Evolutionary conservation across 2,113 vertebrate species (phyloP).

Genomic region (Recurvirostra avosetta): DNA sequence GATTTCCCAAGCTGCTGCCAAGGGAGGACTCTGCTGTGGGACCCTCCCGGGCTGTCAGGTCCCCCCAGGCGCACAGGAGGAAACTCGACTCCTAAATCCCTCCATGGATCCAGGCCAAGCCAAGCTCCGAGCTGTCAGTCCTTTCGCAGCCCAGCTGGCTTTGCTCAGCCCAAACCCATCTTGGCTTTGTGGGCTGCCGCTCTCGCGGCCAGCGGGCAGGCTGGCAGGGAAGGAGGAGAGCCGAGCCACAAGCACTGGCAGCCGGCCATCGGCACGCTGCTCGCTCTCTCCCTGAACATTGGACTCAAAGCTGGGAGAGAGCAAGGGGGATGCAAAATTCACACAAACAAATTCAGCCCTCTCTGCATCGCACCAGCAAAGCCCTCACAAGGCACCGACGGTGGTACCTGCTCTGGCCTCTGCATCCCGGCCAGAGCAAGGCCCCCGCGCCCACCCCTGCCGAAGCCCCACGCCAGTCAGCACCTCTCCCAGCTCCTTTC

Average conservation of each 20-base stretch:
- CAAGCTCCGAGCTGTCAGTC: not conserved
- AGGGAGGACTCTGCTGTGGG: not conserved
- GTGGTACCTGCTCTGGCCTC: not conserved
- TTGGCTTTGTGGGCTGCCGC: not conserved
- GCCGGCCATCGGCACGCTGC: rapidly evolving
- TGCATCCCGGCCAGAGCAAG: too few species aligned
- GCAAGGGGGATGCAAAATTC: not conserved
- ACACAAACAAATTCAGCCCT: not conserved
- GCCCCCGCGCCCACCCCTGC: not conserved
- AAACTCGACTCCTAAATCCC: not conserved
- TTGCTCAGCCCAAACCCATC: not conserved
- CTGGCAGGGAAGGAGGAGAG: not conserved
- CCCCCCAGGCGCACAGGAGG: not conserved
- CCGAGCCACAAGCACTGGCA: not conserved
- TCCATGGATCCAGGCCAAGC: not conserved
- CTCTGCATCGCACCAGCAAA: rapidly evolving
- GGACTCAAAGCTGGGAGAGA: not conserved
- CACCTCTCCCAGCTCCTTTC: not conserved
- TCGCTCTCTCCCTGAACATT: not conserved
- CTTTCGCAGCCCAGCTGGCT: not conserved
- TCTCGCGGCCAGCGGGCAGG: not conserved
- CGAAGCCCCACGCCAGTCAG: rapidly evolving
- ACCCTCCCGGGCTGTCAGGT: not conserved
- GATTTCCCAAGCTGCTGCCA: slow-evolving; percentile 25
- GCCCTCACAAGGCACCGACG: not conserved